Base-by-base conservation (phyloP, 2,888 invertebrate genomes). In the Limenitis camilla region DNA sequence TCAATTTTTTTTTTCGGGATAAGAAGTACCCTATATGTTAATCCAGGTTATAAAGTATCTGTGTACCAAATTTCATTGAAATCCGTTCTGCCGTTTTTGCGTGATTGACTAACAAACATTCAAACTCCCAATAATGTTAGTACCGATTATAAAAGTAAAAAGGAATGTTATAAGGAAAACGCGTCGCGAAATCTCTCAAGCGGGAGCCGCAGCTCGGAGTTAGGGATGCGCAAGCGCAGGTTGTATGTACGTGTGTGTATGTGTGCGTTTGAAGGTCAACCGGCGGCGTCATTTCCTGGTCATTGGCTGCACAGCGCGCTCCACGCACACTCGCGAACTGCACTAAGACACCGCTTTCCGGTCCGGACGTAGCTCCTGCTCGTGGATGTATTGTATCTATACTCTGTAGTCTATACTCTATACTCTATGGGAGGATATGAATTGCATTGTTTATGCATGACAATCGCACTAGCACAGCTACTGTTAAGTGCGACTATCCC, bases 241-340 rank as follows among this genome's bases (percentile, higher is more conserved):
- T 44, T 52, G 30, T 29, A 30, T 45, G 36, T 29, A 47, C 49
- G 55, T 35, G 60, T 55, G 64, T 64, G 66, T 66, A 70, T 63
- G 67, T 55, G 71, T 64, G 61, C 63, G 63, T 67, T 64, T 68
- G 85, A 86, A 86, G 85, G 85, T 84, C 85, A 85, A 67, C 72
- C 70, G 84, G 79, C 84, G 83, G 84, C 85, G 83, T 83, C 84
- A 84, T 85, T 85, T 86, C 85, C 85, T 86, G 85, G 85, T 85
- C 85, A 85, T 81, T 84, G 85, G 71, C 83, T 78, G 81, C 67
- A 63, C n/a, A n/a, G n/a, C n/a, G n/a, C n/a, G n/a, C n/a, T n/a
- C n/a, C n/a, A n/a, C 68, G 62, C 66, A 66, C 56, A 64, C 65
- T 60, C 61, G 55, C 66, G 40, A 40, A 43, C 48, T 55, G 58